These are phyloP conservation scores for Brevimyrus niger DNA, from an alignment of 2,113 vertebrate genomes.

Conservation along the genomic window DNA sequence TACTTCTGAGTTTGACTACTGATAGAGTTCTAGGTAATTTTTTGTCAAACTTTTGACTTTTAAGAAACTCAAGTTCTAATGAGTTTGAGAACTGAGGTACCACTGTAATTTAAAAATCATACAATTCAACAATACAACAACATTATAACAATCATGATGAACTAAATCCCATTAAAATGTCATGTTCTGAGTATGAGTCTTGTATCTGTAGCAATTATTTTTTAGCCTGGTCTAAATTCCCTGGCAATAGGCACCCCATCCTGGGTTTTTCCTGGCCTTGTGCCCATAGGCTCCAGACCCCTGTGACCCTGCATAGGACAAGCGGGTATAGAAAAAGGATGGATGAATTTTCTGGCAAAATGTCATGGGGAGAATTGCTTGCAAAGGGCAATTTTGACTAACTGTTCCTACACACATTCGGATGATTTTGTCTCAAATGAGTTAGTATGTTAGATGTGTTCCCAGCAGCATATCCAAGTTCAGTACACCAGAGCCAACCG, in stretches of 20 bases:
- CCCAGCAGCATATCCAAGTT: neutral
- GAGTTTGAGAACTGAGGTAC: too few relatives aligned
- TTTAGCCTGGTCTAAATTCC: neutral
- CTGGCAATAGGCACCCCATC: neutral
- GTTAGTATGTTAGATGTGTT: neutral
- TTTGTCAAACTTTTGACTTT: too few relatives aligned
- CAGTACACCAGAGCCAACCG: neutral
- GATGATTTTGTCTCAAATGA: neutral
- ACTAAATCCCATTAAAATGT: neutral
- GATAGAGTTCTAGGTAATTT: too few relatives aligned
- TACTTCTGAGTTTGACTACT: too few relatives aligned
- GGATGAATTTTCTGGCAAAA: neutral
- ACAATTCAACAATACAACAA: neutral
- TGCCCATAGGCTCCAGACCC: neutral
- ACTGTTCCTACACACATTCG: neutral
- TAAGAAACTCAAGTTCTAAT: too few relatives aligned
- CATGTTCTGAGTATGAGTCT: neutral
- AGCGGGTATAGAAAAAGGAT: neutral
- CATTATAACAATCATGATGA: neutral
- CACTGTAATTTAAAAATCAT: neutral
- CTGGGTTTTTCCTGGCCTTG: neutral
- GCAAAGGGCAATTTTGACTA: neutral
- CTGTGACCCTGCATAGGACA: neutral
- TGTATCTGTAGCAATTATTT: neutral
- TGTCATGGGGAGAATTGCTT: neutral